Evolutionary conservation across 2,888 invertebrate genomes (phyloP).

Genomic region (Drosophila heteroneura): DNA sequence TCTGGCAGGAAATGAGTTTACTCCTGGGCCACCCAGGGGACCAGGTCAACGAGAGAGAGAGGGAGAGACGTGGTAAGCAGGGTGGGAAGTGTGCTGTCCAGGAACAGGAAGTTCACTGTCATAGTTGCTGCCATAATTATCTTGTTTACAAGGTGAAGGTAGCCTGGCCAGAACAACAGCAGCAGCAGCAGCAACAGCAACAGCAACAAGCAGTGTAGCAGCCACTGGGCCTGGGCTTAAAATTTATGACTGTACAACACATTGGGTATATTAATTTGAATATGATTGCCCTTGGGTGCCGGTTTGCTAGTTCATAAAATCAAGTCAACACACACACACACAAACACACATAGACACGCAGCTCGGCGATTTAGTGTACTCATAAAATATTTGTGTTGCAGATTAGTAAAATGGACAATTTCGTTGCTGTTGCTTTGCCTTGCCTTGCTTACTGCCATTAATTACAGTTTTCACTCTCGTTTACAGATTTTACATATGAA

Average conservation of each 20-base stretch:
- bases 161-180: constrained; percentile 42
- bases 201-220: constrained; percentile 18
- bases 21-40: constrained; percentile 50
- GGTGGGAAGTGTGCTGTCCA: constrained; percentile 30
- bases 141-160: constrained; percentile 82
- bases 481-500: constrained; percentile 32
- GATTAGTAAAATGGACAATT: constrained; percentile 80
- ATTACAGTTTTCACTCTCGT: constrained; percentile 73
- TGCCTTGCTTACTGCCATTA: constrained; percentile 58
- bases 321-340: constrained; percentile 41
- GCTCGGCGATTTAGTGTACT: constrained; percentile 51
- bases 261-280: constrained; percentile 82
- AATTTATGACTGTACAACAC: constrained; percentile 79
- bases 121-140: constrained; percentile 82
- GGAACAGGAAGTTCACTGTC: constrained; percentile 78
- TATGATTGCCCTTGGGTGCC: constrained; percentile 75
- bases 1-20: constrained; percentile 80
- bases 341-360: constrained; percentile 7
- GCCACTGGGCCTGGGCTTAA: constrained; percentile 46
- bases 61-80: background rate
- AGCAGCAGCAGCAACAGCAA: constrained; percentile 26
- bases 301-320: constrained; percentile 74
- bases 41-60: background rate
- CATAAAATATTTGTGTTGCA: constrained; percentile 77
- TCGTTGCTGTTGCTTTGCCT: constrained; percentile 36